phyloP scores from a whole-genome alignment of 2,113 vertebrate species.

The Calypte anna region DNA sequence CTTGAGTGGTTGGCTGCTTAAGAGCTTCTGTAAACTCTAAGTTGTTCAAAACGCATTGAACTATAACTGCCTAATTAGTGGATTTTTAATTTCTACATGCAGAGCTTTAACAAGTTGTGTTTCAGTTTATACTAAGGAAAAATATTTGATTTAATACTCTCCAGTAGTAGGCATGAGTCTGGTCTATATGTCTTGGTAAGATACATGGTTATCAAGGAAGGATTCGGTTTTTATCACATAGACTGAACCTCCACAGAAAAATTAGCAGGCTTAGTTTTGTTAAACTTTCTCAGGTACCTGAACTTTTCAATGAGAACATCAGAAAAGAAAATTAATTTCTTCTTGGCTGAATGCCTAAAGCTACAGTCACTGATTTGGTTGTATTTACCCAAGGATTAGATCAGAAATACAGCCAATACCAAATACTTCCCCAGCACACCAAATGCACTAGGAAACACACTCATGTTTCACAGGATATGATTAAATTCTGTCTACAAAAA shows the following conservation, averaged over 20 bases:
- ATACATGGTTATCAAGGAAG: not conserved
- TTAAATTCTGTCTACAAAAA: not conserved
- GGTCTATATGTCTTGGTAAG: not conserved
- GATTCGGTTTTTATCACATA: not conserved
- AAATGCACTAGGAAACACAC: not conserved
- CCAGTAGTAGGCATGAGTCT: not conserved
- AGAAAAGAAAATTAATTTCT: not conserved
- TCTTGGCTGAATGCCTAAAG: constrained; percentile 10
- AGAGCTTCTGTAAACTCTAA: not conserved
- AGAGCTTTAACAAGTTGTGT: not conserved
- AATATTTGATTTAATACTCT: not conserved
- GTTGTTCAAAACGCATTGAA: not conserved
- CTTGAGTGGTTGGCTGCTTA: not conserved
- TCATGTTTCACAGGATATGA: not conserved
- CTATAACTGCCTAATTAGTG: not conserved
- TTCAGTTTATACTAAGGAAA: not conserved
- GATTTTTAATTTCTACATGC: not conserved
- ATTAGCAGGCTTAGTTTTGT: not conserved
- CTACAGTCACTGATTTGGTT: not conserved
- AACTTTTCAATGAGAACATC: not conserved
- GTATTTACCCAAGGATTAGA: not conserved
- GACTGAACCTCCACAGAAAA: not conserved
- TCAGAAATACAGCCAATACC: not conserved
- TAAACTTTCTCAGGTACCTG: not conserved
- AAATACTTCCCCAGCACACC: not conserved